Evolutionary conservation across 2,113 vertebrate species (phyloP).

Genomic region (Xyliphius kryptos): DNA sequence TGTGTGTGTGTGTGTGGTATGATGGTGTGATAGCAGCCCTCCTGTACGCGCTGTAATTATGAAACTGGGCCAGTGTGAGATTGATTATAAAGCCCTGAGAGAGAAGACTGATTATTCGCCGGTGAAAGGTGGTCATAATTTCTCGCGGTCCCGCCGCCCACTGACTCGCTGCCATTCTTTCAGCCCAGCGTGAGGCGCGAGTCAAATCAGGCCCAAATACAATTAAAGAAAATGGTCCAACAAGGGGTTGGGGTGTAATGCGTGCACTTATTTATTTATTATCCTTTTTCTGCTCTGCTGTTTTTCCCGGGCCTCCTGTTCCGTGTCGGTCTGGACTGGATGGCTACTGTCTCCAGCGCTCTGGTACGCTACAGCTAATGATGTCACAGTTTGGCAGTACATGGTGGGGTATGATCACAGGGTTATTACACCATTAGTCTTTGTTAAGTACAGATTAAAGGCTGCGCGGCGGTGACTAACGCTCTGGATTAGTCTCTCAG

Average conservation of each 20-base stretch:
- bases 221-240: slow-evolving; percentile 42
- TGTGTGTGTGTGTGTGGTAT: slow-evolving; percentile 7
- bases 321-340: not conserved
- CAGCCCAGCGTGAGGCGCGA: slow-evolving; percentile 39
- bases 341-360: too few relatives aligned
- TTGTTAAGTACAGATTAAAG: too few relatives aligned
- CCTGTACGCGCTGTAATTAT: slow-evolving; percentile 40
- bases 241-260: slow-evolving; percentile 16
- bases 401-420: too few relatives aligned
- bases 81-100: slow-evolving; percentile 41
- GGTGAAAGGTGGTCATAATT: slow-evolving; percentile 43
- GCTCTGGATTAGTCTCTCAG: too few relatives aligned
- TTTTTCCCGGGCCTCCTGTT: not conserved
- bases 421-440: too few relatives aligned
- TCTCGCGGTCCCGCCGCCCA: slow-evolving; percentile 30
- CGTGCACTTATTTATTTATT: slow-evolving; percentile 23
- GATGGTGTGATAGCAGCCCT: slow-evolving; percentile 28
- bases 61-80: slow-evolving; percentile 43
- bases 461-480: too few relatives aligned
- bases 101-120: slow-evolving; percentile 38
- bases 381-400: too few relatives aligned
- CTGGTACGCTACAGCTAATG: too few relatives aligned
- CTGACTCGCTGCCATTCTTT: slow-evolving; percentile 31
- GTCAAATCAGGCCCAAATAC: slow-evolving; percentile 40
- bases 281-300: slow-evolving; percentile 4